phyloP scores from a whole-genome alignment of 2,888 invertebrate genomes.

The Leucozona laternaria region DNA sequence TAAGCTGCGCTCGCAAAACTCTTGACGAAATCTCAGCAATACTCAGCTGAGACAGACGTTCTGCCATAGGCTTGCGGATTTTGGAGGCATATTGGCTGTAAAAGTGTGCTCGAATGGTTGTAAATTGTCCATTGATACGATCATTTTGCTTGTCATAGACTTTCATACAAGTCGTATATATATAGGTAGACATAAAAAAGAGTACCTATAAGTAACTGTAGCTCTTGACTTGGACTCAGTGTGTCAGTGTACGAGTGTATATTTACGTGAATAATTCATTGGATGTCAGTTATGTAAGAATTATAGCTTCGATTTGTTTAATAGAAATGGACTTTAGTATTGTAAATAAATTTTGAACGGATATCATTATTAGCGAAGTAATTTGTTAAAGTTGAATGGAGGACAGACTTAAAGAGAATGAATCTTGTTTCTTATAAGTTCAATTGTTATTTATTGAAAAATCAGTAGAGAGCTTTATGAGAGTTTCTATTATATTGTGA shows the following conservation, averaged over 20 bases:
- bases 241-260: neutral
- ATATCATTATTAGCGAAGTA: conserved; percentile 40
- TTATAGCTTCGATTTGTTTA: conserved; percentile 42
- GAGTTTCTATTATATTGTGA: neutral
- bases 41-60: neutral
- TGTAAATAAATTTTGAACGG: conserved; percentile 18
- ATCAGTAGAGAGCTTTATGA: neutral
- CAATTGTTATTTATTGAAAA: neutral
- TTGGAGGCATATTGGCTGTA: conserved; percentile 22
- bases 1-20: conserved; percentile 30
- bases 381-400: conserved; percentile 39
- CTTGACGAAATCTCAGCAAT: conserved; percentile 28
- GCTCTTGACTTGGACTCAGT: conserved; percentile 16
- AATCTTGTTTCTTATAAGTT: neutral
- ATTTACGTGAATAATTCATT: conserved; percentile 67
- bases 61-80: neutral
- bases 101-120: conserved; percentile 69
- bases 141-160: conserved; percentile 51
- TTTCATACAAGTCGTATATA: conserved; percentile 11
- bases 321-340: conserved; percentile 19
- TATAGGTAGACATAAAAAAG: neutral
- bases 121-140: conserved; percentile 71
- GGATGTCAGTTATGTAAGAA: conserved; percentile 56
- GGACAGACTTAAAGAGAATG: neutral
- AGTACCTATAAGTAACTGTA: neutral